Base-by-base conservation (phyloP, 2,888 invertebrate species). In the Drosophila dives region DNA sequence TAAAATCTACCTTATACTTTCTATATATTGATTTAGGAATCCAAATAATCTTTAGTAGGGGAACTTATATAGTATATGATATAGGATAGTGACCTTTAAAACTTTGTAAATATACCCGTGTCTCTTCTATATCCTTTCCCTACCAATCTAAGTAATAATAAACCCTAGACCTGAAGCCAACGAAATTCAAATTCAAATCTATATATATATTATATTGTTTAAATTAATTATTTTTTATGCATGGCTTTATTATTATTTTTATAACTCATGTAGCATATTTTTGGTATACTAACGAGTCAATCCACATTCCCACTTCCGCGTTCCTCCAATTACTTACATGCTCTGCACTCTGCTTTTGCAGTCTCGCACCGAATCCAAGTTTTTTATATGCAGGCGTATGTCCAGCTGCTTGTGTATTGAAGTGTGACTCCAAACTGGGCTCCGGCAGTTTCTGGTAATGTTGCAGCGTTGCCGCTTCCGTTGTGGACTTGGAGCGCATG, bases 371-470 rank as follows among this genome's bases (percentile, higher is more conserved):
- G 63, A 90, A 89, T 36, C 86, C 82, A 20, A 90, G 82, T 49
- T 86, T 82, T 66, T 85, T 85, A 26, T 81, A 85, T 12, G 89
- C 81, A 12, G 83, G 83, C 38, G 83, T 84, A 20, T 84, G 75
- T 38, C 83, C 81, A 33, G 85, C 81, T 36, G 75, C 70, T 17
- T 90, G 87, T 29, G 86, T 90, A 67, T 91, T 91, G 59, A 86
- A 91, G 50, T 90, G 83, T 6, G 86, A 73, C 58, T 91, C 70
- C 64, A 90, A 45, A 45, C 83, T 85, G 61, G 86, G 81, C 56
- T 91, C 91, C n/a, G 91, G 86, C 61, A 91, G 74, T 60, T 90
- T 91, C 64, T 91, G 91, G 65, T 90, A 91, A 60, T 88, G 87
- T 63, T 91, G 90, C 54, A 89, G 65, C 34, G 89, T 88, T 17